Percentiles rank a stretch among this genome's conserved stretches.
phyloP scores from a whole-genome alignment of 2,888 invertebrate species.

The Phengaris alcon region DNA sequence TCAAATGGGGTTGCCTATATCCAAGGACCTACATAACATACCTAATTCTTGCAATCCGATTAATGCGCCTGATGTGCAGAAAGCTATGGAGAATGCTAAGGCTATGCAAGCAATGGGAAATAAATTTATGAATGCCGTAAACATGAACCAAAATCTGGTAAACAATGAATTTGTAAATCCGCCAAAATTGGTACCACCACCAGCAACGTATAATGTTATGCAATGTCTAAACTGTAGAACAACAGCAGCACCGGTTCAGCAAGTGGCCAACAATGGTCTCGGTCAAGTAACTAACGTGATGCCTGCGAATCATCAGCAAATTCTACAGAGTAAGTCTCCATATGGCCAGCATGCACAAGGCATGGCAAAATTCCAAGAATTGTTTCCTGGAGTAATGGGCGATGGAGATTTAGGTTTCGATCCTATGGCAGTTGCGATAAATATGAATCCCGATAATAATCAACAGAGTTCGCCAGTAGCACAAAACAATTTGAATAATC shows the following conservation, averaged over 20 bases:
- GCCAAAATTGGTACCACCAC: background rate
- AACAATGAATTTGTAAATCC: background rate
- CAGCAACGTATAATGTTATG: background rate
- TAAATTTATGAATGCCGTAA: conserved; percentile 1
- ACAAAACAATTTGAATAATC: conserved; percentile 54
- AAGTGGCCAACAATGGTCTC: background rate
- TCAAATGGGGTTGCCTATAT: conserved; percentile 51
- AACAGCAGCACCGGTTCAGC: background rate
- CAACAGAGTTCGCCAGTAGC: conserved; percentile 55
- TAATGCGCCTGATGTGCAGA: conserved; percentile 32
- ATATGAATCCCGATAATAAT: conserved; percentile 73
- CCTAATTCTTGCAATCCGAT: background rate
- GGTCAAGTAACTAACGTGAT: conserved; percentile 19
- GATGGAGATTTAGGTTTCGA: conserved; percentile 63
- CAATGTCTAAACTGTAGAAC: conserved; percentile 8
- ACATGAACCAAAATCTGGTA: background rate
- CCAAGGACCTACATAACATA: conserved; percentile 8
- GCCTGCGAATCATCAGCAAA: conserved; percentile 37
- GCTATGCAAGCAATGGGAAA: conserved; percentile 54
- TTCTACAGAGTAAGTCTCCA: conserved; percentile 30
- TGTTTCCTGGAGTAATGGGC: conserved; percentile 64
- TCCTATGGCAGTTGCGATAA: conserved; percentile 71
- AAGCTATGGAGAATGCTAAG: conserved; percentile 39
- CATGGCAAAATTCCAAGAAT: conserved; percentile 63
- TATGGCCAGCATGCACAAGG: conserved; percentile 57